These are phyloP conservation scores for Aelia acuminata DNA, from an alignment of 2,888 invertebrate species.

Conservation along the genomic window DNA sequence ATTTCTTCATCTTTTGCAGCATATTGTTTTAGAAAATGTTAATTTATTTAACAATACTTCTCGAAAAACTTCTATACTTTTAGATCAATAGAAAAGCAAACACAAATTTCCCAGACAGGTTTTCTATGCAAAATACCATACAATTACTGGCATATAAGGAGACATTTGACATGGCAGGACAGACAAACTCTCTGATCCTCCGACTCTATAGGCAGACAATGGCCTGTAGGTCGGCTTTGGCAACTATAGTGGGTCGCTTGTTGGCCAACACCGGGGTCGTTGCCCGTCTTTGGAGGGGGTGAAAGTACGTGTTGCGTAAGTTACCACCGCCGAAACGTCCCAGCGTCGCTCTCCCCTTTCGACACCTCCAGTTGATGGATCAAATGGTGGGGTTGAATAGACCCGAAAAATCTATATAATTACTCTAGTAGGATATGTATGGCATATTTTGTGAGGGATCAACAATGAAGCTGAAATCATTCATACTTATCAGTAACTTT, in stretches of 20 bases:
- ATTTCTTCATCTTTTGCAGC: too few relatives aligned
- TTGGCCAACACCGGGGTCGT: slow-evolving; percentile 39
- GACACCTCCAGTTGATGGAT: slow-evolving; percentile 8
- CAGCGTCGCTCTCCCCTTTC: slow-evolving; percentile 46
- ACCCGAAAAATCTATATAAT: neutral
- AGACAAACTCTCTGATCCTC: neutral
- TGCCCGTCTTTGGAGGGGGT: slow-evolving; percentile 49
- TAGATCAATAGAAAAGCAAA: too few relatives aligned
- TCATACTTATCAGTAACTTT: neutral
- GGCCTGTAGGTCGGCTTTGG: slow-evolving; percentile 34
- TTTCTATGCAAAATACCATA: neutral
- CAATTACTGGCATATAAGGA: neutral
- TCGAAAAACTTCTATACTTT: too few relatives aligned
- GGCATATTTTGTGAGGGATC: neutral
- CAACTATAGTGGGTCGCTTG: slow-evolving; percentile 40
- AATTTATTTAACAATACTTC: too few relatives aligned
- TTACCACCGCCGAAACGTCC: slow-evolving; percentile 47
- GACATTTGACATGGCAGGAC: neutral
- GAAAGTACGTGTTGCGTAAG: slow-evolving; percentile 45
- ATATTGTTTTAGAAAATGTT: too few relatives aligned
- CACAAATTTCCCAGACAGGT: too few relatives aligned
- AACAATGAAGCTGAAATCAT: neutral
- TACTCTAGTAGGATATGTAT: neutral
- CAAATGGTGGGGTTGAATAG: slow-evolving; percentile 25
- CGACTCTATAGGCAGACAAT: slow-evolving; percentile 7